These are phyloP conservation scores for Adelognathus sp. DNA, from an alignment of 2,888 invertebrate species.

Conservation along the genomic window DNA sequence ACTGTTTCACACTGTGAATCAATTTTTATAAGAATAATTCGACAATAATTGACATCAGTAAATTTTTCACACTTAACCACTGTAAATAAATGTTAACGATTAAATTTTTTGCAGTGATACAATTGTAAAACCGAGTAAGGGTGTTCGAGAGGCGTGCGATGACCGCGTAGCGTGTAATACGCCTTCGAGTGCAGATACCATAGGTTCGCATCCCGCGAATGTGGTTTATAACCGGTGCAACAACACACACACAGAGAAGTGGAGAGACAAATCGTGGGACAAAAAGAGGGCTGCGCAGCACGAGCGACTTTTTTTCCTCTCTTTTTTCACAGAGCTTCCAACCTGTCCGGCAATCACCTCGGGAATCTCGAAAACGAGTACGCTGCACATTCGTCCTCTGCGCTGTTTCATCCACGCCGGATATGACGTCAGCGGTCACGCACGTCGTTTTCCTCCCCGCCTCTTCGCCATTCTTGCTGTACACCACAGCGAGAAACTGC, in stretches of 20 bases:
- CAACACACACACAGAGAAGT: slow-evolving; percentile 16
- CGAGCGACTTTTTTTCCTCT: slow-evolving; percentile 10
- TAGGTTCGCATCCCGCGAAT: background rate
- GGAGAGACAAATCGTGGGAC: slow-evolving; percentile 57
- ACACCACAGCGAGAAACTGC: background rate
- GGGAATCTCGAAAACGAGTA: slow-evolving; percentile 43
- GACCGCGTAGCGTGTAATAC: slow-evolving; percentile 36
- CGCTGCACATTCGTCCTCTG: background rate
- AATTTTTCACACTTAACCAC: no score
- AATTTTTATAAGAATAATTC: no score
- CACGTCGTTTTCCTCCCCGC: slow-evolving; percentile 38
- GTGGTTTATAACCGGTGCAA: background rate
- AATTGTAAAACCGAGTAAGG: background rate
- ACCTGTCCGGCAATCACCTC: slow-evolving; percentile 35
- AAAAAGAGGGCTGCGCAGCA: slow-evolving; percentile 31
- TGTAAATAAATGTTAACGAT: no score
- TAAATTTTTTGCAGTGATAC: no score
- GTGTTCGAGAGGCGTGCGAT: slow-evolving; percentile 1
- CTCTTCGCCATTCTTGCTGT: slow-evolving; percentile 20
- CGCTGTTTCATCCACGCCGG: slow-evolving; percentile 41
- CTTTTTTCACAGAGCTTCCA: slow-evolving; percentile 4
- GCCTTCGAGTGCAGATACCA: background rate
- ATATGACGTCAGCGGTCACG: slow-evolving; percentile 60
- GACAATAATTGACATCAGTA: no score
- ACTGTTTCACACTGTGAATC: no score